Evolutionary conservation across 2,113 vertebrate species (phyloP), one percentile per base, ranked within the genome.

Genomic region (Rhipidura dahli): DNA sequence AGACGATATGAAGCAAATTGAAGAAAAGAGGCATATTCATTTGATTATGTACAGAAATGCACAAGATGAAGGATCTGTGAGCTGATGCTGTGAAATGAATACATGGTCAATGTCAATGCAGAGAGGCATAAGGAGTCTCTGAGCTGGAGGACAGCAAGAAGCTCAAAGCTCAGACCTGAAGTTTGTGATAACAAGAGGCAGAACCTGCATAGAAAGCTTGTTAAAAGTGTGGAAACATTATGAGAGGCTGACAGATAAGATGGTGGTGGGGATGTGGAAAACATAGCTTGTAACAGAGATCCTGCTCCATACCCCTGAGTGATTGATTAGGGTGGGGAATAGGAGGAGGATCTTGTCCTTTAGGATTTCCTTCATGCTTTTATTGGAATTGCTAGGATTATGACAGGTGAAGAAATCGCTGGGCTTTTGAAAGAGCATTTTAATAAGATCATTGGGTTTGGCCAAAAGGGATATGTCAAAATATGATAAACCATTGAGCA

Each of bases 401-500:
- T 42, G 44, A 23, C 31, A 70, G 47, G 27, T 93, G 60, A 89
- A 63, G 83, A 94, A 95, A 95, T 78, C 51, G 11, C 51, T 30
- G 5, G 3, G 15, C 71, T 91, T 94, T 89, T 91, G 73, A 89
- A 87, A 91, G 26, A 21, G 5, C 4, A 5, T 60, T n/a, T 53
- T 91, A 87, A 44, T 90, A 89, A 87, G 69, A 93, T 81, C 44
- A 18, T 17, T 56, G 28, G 30, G 39, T 90, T 93, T 93, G 56
- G 87, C 81, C 77, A 87, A 71, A 91, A 92, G 50, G n/a, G 22
- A 9, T 79, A 68, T 60, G 56, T 71, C 91, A 89, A 94, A 94
- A 87, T 92, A 77, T 11, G 27, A 83, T 64, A 94, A 92, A 91
- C 20, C 27, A 28, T 90, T 95, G 51, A 92, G 90, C 47, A 96